Conservation (phyloP, 2,797 vertebrate genomes). For the Sciurus carolinensis region DNA sequence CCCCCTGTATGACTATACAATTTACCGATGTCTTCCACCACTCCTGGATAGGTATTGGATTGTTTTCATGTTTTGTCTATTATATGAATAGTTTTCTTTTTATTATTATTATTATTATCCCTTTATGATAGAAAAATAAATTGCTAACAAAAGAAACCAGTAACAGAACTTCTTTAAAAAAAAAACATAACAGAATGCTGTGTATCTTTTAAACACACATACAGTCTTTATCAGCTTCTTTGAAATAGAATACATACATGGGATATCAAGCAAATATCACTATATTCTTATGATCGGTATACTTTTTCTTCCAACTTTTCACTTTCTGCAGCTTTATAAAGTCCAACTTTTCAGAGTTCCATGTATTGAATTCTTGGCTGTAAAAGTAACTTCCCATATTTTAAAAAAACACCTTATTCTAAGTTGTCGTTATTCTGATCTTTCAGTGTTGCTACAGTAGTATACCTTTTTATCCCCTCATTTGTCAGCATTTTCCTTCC, state of each 20-base stretch:
- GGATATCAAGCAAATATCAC: neutral
- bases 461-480: neutral
- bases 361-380: neutral
- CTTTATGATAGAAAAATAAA: neutral
- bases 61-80: neutral
- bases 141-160: neutral
- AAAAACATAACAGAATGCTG: neutral
- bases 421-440: neutral
- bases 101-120: neutral
- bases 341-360: neutral
- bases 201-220: neutral
- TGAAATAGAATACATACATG: neutral
- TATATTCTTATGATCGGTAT: neutral
- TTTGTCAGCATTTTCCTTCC: constrained; percentile 54
- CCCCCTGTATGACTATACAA: neutral
- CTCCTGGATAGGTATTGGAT: neutral
- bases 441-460: neutral
- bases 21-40: neutral
- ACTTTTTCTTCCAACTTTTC: constrained; percentile 39
- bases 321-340: constrained; percentile 29
- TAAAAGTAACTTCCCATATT: constrained; percentile 33
- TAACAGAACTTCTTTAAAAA: neutral
- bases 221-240: neutral
- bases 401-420: neutral
- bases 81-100: neutral